Evolutionary conservation across 2,888 invertebrate species (phyloP), one percentile per base, ranked within the genome.

Genomic region (Baccha elongata): DNA sequence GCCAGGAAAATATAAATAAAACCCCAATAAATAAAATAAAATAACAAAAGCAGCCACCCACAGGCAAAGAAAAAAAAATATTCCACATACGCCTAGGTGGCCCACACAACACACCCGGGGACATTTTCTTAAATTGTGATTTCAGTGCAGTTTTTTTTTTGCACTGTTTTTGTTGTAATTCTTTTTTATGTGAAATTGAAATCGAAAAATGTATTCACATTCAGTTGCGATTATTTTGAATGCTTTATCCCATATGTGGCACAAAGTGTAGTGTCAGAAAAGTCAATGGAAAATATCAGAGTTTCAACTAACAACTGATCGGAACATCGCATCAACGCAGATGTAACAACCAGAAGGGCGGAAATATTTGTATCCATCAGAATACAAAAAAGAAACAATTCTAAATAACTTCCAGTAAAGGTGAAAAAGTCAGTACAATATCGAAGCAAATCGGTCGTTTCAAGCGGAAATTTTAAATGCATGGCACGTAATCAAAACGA

Each of bases 401-500:
- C 55, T 48, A 67, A 83, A 55, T 37, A 55, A 68, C 55, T 73
- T 40, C 40, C 67, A 64, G 64, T 71, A 67, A 67, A 73, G 55
- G 72, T 68, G 76, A 69, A 83, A 35, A 83, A 78, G 72, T 52
- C 72, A 83, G 60, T 11, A 6, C 21, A 42, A 11, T 78, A 76
- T 76, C 67, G 76, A 83, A 72, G 67, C 72, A 71, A 81, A 72
- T 76, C 78, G 67, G 67, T 83, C 83, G 78, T 78, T 78, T 67
- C 48, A 65, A 26, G 68, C 40, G 62, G 48, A 35, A 44, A 53
- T 44, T 67, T 40, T 44, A 74, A 79, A 84, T 84, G 79, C 79
- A 78, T 44, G 67, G 52, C 84, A 84, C 79, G 84, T 79, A 74
- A 69, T 79, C 79, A 79, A 79, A 79, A 48, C 79, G 78, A 68